Evolutionary conservation across 2,113 vertebrate species (phyloP), one percentile per base, ranked within the genome.

Genomic region (Cervus canadensis): DNA sequence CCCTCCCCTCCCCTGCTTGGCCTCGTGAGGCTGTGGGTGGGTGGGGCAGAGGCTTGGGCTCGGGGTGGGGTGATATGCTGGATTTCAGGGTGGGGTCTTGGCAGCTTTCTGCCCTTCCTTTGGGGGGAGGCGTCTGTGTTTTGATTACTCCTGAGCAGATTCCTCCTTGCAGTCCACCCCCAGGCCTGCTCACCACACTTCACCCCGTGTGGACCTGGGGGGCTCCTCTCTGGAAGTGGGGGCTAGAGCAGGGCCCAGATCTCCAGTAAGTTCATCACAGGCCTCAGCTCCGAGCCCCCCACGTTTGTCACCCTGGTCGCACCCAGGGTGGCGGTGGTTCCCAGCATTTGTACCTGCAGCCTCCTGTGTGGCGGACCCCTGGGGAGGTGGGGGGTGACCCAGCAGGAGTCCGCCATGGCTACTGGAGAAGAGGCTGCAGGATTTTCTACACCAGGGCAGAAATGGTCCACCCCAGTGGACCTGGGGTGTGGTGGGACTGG

Each of bases 11-110:
- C 96, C 93, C 28, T 50, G 28, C 54, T 78, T 40, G 86, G 96
- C 71, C 92, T 15, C 0, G 1, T 36, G 81, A 33, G 89, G 62
- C 36, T 84, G 17, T 84, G 81, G 86, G 91, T 82, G 94, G 91
- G 95, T 90, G 79, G 92, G 94, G 95, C 26, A 2, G 87, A 79
- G 57, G 89, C 89, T 95, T 28, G 71, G 94, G 87, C 3, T 91
- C 92, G 96, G 90, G 96, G 48, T 59, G 85, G 91, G 81, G 76
- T 76, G 76, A 25, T 30, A 11, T 56, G 28, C 84, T 62, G n/a
- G 89, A 23, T 84, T 91, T 95, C 64, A 45, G 92, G 96, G 91
- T 91, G 94, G 56, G 82, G 88, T 71, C 45, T 12, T 12, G 8
- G 6, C 50, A 95, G 81, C 64, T 50, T 45, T 93, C 74, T 93